Evolutionary conservation across 2,113 vertebrate species (phyloP).

Genomic region (Gyps fulvus): DNA sequence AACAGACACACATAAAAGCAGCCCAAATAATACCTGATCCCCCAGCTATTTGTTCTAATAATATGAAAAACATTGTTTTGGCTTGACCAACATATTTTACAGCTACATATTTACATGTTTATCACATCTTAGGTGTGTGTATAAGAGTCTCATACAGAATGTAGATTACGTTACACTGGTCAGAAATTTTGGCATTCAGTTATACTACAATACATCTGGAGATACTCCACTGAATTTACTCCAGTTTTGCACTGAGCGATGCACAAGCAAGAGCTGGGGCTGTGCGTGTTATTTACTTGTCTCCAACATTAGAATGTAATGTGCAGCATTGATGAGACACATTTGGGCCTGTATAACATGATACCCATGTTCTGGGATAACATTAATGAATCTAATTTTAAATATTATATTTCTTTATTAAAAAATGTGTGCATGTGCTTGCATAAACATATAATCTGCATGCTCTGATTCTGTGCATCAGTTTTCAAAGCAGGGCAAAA

Average conservation of each 20-base stretch:
- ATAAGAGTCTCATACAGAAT: background rate
- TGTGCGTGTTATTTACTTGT: background rate
- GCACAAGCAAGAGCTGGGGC: background rate
- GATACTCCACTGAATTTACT: background rate
- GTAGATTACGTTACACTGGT: background rate
- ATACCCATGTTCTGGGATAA: background rate
- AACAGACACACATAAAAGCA: background rate
- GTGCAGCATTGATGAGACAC: background rate
- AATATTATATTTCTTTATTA: background rate
- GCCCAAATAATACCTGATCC: background rate
- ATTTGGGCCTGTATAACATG: background rate
- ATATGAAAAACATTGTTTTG: background rate
- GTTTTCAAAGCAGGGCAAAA: background rate
- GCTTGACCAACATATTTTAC: background rate
- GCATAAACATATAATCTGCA: background rate
- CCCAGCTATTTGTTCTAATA: background rate
- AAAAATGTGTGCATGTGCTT: rapidly evolving
- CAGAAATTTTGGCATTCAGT: background rate
- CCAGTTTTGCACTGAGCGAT: background rate
- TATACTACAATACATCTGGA: background rate
- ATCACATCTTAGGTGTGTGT: background rate
- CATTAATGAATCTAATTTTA: background rate
- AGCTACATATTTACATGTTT: background rate
- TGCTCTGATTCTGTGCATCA: background rate
- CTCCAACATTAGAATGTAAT: background rate